phyloP scores from a whole-genome alignment of 2,797 vertebrate species.

The Nothura maculosa region DNA sequence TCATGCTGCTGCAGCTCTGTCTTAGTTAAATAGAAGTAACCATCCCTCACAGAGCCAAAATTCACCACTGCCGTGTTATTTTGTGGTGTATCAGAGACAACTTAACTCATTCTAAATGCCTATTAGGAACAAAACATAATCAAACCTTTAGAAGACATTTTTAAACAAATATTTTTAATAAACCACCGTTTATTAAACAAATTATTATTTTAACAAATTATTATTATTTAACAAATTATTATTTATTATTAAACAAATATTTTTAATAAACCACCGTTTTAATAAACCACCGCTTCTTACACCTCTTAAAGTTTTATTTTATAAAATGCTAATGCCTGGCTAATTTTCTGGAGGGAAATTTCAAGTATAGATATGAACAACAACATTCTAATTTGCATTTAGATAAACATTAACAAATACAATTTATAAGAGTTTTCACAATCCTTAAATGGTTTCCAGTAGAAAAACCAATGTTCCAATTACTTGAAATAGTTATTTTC shows the following conservation, averaged over 20 bases:
- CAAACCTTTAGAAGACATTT: neutral
- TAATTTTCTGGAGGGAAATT: neutral
- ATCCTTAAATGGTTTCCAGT: slow-evolving; percentile 18
- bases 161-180: neutral
- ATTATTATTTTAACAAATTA: too few relatives aligned
- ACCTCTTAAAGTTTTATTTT: neutral
- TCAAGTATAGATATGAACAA: neutral
- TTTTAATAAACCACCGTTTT: neutral
- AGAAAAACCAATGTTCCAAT: neutral
- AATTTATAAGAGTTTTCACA: neutral
- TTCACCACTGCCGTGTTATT: neutral
- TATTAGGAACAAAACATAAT: neutral
- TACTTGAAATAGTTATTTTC: slow-evolving; percentile 46
- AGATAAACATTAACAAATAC: slow-evolving; percentile 61
- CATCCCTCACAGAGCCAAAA: neutral
- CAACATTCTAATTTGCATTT: slow-evolving; percentile 59
- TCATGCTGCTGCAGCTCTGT: neutral
- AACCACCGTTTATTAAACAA: too few relatives aligned
- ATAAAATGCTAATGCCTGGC: neutral
- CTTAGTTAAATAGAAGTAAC: neutral
- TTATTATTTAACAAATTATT: too few relatives aligned
- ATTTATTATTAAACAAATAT: neutral
- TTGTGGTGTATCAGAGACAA: neutral
- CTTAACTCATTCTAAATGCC: neutral
- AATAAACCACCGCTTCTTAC: neutral